Conservation (phyloP, 2,113 vertebrate species). For the Tricholaema leucomelas region DNA sequence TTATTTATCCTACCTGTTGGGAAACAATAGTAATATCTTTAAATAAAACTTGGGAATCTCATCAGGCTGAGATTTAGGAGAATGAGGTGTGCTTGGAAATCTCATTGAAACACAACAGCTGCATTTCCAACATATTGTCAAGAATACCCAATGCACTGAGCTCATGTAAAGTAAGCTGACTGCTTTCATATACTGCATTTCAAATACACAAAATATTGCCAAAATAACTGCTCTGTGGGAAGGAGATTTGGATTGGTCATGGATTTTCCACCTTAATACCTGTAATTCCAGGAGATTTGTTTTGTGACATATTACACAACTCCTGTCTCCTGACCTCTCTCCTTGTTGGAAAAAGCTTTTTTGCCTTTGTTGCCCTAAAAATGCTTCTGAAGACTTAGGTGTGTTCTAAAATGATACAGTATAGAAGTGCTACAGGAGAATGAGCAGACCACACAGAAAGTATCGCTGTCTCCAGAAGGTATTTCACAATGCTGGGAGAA, state of each 20-base stretch:
- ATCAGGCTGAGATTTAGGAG: not conserved
- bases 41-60: not conserved
- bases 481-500: slow-evolving; percentile 1
- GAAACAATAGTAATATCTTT: not conserved
- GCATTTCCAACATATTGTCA: not conserved
- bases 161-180: not conserved
- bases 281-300: not conserved
- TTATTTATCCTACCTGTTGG: not conserved
- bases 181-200: not conserved
- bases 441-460: not conserved
- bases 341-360: not conserved
- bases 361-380: not conserved
- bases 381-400: not conserved
- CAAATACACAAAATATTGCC: not conserved
- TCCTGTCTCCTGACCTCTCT: not conserved
- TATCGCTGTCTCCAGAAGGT: not conserved
- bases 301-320: not conserved
- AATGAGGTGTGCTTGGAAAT: not conserved
- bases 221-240: not conserved
- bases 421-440: not conserved
- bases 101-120: not conserved
- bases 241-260: not conserved
- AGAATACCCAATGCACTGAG: not conserved
- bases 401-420: not conserved
- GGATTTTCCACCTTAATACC: not conserved